A percentile compares a stretch with the other conserved stretches of the same genome.
Evolutionary conservation across 1,140 invertebrate genomes (phyloP).

Genomic region (Bombus balteatus): DNA sequence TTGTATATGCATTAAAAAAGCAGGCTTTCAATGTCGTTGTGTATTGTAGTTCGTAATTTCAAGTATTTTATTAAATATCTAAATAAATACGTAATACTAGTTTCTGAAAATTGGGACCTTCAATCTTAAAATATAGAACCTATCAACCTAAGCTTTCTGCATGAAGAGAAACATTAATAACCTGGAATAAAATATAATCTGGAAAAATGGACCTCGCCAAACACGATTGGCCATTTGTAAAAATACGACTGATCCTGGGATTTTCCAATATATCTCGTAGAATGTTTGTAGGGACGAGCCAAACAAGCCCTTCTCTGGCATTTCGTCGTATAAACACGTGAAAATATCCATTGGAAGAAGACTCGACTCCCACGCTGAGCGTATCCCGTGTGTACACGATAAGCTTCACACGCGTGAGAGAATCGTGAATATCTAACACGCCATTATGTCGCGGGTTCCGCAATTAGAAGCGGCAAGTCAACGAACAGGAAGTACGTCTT

Average conservation of each 20-base stretch:
- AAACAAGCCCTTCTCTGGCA: background rate
- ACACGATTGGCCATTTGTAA: background rate
- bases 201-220: background rate
- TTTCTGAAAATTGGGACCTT: too few relatives aligned
- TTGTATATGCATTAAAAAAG: too few relatives aligned
- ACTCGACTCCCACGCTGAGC: background rate
- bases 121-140: too few relatives aligned
- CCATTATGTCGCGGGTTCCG: constrained; percentile 4
- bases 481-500: constrained; percentile 35
- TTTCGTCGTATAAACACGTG: background rate
- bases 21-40: too few relatives aligned
- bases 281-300: background rate
- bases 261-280: background rate
- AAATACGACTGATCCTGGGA: background rate
- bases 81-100: too few relatives aligned
- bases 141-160: too few relatives aligned
- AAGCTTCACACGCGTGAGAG: constrained; percentile 21
- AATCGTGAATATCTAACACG: constrained; percentile 1
- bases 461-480: constrained; percentile 25
- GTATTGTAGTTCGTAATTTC: too few relatives aligned
- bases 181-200: background rate
- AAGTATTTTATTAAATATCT: too few relatives aligned
- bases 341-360: background rate
- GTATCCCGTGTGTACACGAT: background rate
- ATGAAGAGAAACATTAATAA: background rate